These are phyloP conservation scores for Apostichopus californicus DNA, from an alignment of 35 echinoderm and acorn worm species.

Conservation along the genomic window DNA sequence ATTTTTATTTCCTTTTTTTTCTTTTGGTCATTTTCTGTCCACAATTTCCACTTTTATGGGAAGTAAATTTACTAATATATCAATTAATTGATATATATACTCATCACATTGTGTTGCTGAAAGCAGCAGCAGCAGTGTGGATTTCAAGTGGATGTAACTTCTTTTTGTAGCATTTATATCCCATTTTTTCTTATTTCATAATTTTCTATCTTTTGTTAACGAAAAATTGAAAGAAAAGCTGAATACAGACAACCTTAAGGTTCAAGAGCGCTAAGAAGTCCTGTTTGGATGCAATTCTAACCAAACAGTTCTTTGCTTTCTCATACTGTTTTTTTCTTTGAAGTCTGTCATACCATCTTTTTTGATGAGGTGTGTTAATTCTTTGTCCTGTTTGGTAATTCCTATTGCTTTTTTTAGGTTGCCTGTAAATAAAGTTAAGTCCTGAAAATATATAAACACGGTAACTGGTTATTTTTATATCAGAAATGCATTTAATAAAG, in stretches of 20 bases:
- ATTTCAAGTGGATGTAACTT: background rate
- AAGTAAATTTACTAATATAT: no score
- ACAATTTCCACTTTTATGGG: no score
- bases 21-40: no score
- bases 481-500: constrained; percentile 24
- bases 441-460: background rate
- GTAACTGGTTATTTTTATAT: constrained; percentile 19
- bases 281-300: no score
- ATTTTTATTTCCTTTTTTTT: background rate
- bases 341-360: no score
- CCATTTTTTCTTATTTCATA: background rate
- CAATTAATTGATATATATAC: background rate
- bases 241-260: no score
- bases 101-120: background rate
- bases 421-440: background rate
- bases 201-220: no score
- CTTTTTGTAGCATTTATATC: background rate
- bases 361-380: background rate
- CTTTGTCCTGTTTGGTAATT: background rate
- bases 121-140: background rate
- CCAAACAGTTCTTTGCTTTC: no score
- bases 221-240: no score
- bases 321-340: no score
- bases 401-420: background rate
- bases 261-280: no score